Evolutionary conservation across 2,113 vertebrate species (phyloP).

Genomic region (Pluvianellus socialis): DNA sequence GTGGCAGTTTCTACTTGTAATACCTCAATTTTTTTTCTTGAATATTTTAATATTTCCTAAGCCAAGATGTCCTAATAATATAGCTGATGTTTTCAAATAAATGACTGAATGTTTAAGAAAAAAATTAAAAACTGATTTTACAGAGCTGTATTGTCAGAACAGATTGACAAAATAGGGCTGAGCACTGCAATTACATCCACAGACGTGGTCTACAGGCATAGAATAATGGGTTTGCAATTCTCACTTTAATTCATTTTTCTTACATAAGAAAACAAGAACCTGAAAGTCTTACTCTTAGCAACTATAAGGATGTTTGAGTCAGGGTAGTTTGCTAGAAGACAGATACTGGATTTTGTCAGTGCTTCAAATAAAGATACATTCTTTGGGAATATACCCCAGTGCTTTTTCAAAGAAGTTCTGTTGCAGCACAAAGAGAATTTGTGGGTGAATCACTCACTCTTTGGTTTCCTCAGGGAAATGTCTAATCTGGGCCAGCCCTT

Average conservation of each 20-base stretch:
- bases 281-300: neutral
- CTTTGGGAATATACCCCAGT: neutral
- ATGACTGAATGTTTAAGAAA: neutral
- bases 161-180: neutral
- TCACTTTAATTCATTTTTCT: neutral
- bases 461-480: neutral
- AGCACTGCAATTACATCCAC: rapidly evolving
- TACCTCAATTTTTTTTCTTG: neutral
- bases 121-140: neutral
- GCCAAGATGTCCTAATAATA: neutral
- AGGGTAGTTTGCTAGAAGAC: neutral
- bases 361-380: neutral
- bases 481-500: neutral
- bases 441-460: neutral
- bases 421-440: neutral
- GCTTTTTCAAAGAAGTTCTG: neutral
- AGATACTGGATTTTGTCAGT: neutral
- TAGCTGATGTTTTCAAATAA: neutral
- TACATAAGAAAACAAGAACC: neutral
- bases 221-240: neutral
- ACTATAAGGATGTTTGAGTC: neutral
- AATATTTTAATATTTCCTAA: neutral
- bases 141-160: neutral
- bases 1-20: neutral
- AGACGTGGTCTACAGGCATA: neutral